Evolutionary conservation across 1,140 invertebrate species (phyloP).

Genomic region (Cydia amplana): DNA sequence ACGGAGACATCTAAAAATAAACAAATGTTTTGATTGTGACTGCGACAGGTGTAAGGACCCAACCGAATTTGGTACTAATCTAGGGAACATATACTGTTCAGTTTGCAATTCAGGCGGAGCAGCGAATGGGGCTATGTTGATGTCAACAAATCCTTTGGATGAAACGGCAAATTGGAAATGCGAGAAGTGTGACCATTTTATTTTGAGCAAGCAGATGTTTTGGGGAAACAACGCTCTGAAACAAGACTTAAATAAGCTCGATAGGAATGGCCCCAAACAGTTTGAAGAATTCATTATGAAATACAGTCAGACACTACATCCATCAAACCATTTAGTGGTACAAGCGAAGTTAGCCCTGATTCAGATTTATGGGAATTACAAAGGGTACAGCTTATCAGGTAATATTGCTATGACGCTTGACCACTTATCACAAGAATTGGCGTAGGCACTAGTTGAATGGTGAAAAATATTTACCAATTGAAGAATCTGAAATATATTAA

Average conservation of each 20-base stretch:
- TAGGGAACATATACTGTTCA: slow-evolving; percentile 82
- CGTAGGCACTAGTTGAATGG: too few relatives aligned
- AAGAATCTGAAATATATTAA: too few relatives aligned
- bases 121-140: slow-evolving; percentile 70
- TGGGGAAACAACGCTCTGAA: slow-evolving; percentile 81
- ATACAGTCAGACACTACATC: slow-evolving; percentile 81
- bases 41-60: slow-evolving; percentile 83
- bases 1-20: slow-evolving; percentile 80
- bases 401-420: slow-evolving; percentile 41
- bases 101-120: slow-evolving; percentile 78
- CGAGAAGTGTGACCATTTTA: slow-evolving; percentile 80
- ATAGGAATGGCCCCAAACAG: slow-evolving; percentile 76
- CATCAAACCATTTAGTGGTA: slow-evolving; percentile 83
- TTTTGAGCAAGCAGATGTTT: slow-evolving; percentile 80
- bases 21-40: slow-evolving; percentile 84
- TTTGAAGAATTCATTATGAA: slow-evolving; percentile 83
- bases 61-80: slow-evolving; percentile 82
- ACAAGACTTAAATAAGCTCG: slow-evolving; percentile 81
- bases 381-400: slow-evolving; percentile 80
- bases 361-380: slow-evolving; percentile 83
- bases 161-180: slow-evolving; percentile 82
- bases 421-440: too few relatives aligned
- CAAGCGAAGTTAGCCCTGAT: slow-evolving; percentile 84
- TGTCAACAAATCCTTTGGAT: slow-evolving; percentile 82
- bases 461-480: too few relatives aligned